Evolutionary conservation across 2,797 vertebrate species (phyloP), one percentile per base, ranked within the genome.

Genomic region (Enteromius thamalakanensis): DNA sequence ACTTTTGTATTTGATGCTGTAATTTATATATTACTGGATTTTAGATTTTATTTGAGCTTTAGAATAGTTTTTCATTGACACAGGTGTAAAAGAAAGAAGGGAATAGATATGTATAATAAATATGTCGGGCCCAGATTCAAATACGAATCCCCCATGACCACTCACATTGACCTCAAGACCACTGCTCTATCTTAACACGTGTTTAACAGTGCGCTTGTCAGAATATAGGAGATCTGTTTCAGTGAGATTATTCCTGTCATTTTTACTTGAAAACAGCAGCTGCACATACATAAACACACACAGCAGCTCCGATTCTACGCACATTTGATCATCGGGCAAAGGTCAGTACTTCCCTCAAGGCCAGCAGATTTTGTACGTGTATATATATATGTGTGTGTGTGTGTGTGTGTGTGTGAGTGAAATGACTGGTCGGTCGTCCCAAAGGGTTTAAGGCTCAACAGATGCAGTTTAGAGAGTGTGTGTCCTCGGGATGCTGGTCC

Each of bases 251-350:
- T 67, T 79, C 17, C 19, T 75, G 47, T 75, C 51, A 69, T 58
- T 68, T 76, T 67, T 17, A 23, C 55, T 78, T 70, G 3, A 83
- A 62, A 11, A 19, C 37, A 67, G 65, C 87, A 87, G 84, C 79
- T 84, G 84, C 65, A 81, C 60, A 82, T 71, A 87, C 75, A 80
- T 8, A 81, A 83, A 74, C 75, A 79, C n/a, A 40, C 84, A 75
- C 87, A 91, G 84, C 89, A 90, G 81, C 75, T 87, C 84, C 62
- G 85, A 86, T 87, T 89, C 58, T 82, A 49, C 29, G 26, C 75
- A 81, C 42, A 69, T 83, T 80, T 86, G 77, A 86, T 86, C 80
- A 81, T 81, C 1, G 32, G 83, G 79, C 83, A 83, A 80, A 85
- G 87, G 82, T 85, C 85, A 85, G 77, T 23, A 6, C 68, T 80